Base-by-base conservation (phyloP, 1,140 invertebrate genomes). In the Trichoplusia ni region DNA sequence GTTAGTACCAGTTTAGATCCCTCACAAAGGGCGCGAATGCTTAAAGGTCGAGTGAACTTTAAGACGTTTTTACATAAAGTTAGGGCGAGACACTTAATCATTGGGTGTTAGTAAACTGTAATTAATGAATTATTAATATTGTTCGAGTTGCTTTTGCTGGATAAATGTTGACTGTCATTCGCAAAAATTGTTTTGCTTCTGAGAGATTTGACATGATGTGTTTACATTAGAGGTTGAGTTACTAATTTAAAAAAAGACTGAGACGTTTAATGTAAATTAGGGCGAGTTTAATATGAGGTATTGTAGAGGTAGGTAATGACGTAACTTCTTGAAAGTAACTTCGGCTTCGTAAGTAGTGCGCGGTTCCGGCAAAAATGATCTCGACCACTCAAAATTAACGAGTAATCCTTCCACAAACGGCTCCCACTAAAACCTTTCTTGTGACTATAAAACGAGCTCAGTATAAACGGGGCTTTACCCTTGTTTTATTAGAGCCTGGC, bases 401-500 rank as follows among this genome's bases (percentile, higher is more conserved):
- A 47, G 19, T 60, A 47, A 60, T 60, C 56, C 42, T 35, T 14
- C 40, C 42, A 60, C 56, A 60, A 60, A 60, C 56, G 56, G 56
- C 27, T 29, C n/a, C 56, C 40, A 60, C 56, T 60, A 60, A 60
- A 60, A 60, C 56, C 56, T 60, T 60, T 60, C 56, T 47, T 60
- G 40, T 29, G 56, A 47, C 56, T 47, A 60, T 60, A 60, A 60
- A 60, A 46, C 56, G 25, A 35, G 46, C 59, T 62, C 44, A 46
- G 33, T 67, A 61, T 64, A 67, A 60, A 69, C 61, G 76, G 70
- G 60, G 70, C 69, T 73, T 81, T 73, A 70, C 66, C 35, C 67
- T 64, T 69, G 73, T 81, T 76, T 81, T 81, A 81, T 82, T 79
- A 78, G 72, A 38, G 58, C 51, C 38, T 51, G 31, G 63, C 18